Evolutionary conservation across 2,113 vertebrate species (phyloP).

Genomic region (Bambusicola thoracicus): DNA sequence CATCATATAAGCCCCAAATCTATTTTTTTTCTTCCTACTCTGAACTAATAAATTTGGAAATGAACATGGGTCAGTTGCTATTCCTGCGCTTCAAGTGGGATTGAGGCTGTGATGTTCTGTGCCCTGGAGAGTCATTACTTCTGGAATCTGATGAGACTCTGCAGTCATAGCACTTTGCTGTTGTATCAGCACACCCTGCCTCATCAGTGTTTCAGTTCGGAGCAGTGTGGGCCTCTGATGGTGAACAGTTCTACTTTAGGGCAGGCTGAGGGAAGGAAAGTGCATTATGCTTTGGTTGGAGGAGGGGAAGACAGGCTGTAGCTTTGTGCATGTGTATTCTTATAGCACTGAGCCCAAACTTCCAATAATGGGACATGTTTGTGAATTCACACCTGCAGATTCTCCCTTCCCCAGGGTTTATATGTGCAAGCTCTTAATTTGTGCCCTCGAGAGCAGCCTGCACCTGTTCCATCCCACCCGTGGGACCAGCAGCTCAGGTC

Average conservation of each 20-base stretch:
- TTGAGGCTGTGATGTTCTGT: constrained; percentile 44
- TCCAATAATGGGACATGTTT: constrained; percentile 8
- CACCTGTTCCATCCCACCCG: not conserved
- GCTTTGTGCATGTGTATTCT: not conserved
- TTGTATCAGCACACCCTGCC: not conserved
- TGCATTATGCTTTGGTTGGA: not conserved
- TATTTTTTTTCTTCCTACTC: constrained; percentile 42
- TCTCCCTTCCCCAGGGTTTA: not conserved
- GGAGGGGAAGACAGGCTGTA: not conserved
- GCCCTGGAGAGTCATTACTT: constrained; percentile 15
- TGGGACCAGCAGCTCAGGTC: not conserved
- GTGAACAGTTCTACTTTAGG: not conserved
- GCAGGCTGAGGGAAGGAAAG: not conserved
- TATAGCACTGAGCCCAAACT: not conserved
- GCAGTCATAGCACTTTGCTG: not conserved
- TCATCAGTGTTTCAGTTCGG: constrained; percentile 2
- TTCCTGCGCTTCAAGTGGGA: constrained; percentile 24
- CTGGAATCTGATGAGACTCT: constrained; percentile 10
- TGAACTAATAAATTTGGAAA: constrained; percentile 28
- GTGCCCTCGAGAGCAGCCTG: not conserved
- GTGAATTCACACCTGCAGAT: constrained; percentile 49
- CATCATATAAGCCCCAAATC: constrained; percentile 31
- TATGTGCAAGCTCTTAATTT: not conserved
- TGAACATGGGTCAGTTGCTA: constrained; percentile 28
- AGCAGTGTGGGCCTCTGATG: not conserved